Conservation (phyloP, 1,140 invertebrate genomes). For the Philotrypesis tridentata region DNA sequence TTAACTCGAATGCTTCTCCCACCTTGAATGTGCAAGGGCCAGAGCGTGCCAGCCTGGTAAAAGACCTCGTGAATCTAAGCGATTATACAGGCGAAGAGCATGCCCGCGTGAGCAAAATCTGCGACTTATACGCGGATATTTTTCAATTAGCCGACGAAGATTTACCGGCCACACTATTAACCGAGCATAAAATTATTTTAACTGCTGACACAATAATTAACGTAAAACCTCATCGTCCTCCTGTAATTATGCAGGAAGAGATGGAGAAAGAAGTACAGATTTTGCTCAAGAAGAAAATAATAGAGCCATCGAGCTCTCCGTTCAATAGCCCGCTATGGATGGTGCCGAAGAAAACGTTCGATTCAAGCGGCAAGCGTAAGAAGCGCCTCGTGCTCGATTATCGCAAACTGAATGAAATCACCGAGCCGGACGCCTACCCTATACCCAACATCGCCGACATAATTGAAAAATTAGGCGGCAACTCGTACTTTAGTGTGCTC, state of each 20-base stretch:
- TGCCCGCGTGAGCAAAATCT: too few species aligned
- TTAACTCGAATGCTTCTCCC: too few species aligned
- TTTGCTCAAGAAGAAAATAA: neutral
- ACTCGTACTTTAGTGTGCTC: neutral
- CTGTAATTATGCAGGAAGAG: neutral
- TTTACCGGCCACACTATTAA: neutral
- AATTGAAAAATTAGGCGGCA: neutral
- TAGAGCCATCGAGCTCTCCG: neutral
- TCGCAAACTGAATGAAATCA: slow-evolving; percentile 5
- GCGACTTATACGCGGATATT: neutral
- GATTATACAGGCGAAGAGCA: too few species aligned
- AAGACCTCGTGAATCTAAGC: too few species aligned
- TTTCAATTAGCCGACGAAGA: neutral
- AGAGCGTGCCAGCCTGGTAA: too few species aligned
- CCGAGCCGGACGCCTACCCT: neutral
- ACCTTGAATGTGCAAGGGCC: too few species aligned
- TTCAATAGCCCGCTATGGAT: slow-evolving; percentile 21
- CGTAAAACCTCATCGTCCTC: neutral
- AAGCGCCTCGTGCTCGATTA: slow-evolving; percentile 15
- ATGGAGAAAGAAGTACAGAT: neutral
- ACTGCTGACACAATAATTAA: neutral
- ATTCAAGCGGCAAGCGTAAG: neutral
- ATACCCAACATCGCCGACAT: slow-evolving; percentile 1
- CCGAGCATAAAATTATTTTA: neutral
- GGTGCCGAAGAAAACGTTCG: slow-evolving; percentile 21